Base-by-base conservation (phyloP, 2,113 vertebrate species). In the Pseudorhombus dupliciocellatus region DNA sequence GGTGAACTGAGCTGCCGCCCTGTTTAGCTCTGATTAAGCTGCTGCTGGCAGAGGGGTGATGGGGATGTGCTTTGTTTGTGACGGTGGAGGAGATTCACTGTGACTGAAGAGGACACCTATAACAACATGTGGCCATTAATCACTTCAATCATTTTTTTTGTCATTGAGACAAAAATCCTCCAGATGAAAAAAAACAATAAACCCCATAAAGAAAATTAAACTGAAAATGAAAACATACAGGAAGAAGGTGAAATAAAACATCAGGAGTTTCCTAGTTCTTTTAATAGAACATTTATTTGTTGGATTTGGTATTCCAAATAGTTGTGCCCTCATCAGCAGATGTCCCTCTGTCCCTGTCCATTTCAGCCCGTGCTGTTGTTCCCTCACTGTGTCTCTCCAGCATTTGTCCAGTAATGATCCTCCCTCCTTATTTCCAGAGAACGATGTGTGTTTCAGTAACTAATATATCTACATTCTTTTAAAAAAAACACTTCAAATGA, bases 401-500 rank as follows among this genome's bases (percentile, higher is more conserved):
- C 18, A 5, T 46, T 7, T 46, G 16, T 18, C 16, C 14, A 46
- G 18, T 18, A 46, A 46, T 20, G 42, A 16, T 18, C 18, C 42
- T 46, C 15, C 42, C 42, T 16, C 42, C 42, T 16, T 16, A 18
- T 46, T 46, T 18, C 42, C 42, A 20, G 14, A 6, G 18, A 16
- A 46, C 42, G 16, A 46, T 52, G 24, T 80, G 58, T 73, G 42
- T 80, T 65, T 72, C 52, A 4, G 34, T 65, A 51, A 62, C 59
- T 75, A 84, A 72, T 59, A 53, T 44, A 56, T 76, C 53, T 79
- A 77, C 53, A 70, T 14, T 63, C 54, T 24, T 53, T 46, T 70
- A 60, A 66, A 60, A 48, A 80, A 77, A 73, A 77, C 77, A 83
- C 66, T 70, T 82, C 62, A 80, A 84, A 83, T 61, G 4, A 68